Evolutionary conservation across 2,797 vertebrate genomes (phyloP), one percentile per base, ranked within the genome.

Genomic region (Naso thynnoides): DNA sequence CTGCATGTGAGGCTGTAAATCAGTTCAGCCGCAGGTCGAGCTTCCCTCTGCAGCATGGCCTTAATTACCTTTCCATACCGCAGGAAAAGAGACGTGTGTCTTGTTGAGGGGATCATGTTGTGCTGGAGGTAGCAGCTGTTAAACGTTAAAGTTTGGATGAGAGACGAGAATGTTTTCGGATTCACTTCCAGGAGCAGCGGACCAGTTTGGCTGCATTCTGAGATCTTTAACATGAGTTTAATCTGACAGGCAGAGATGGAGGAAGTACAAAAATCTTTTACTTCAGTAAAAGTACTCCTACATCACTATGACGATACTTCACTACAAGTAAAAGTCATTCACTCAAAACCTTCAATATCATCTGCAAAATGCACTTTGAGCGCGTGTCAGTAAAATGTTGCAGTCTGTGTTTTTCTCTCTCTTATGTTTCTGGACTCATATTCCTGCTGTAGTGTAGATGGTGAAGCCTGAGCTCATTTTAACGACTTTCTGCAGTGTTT

Each of bases 11-110:
- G 58, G 58, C 58, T 52, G 66, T 83, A 68, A 77, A 67, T 83
- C 57, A 38, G 57, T 54, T 38, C n/a, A 45, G 52, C 62, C 63
- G 63, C 61, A 24, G 65, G 57, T 36, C 38, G 45, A 1, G 50
- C 36, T 62, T 53, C 70, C 6, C 70, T 61, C 53, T 55, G 41
- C 55, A 16, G 10, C 58, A 1, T 73, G 84, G 69, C 85, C 82
- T 65, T 70, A 60, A 81, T 85, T 76, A 83, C 52, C 76, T 88
- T 84, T 52, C 62, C 86, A 82, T 74, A 18, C 65, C 16, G 7
- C 3, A 29, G 26, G 8, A 73, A 14, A 68, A 41, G 58, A 39
- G 6, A n/a, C 1, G 8, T 21, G 23, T 5, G 68, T 72, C 39
- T 31, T 49, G 59, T 38, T n/a, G 49, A 15, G 5, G n/a, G 55